Percentiles rank a stretch among this genome's conserved stretches.
phyloP scores from a whole-genome alignment of 2,113 vertebrate genomes.

The Canis aureus region DNA sequence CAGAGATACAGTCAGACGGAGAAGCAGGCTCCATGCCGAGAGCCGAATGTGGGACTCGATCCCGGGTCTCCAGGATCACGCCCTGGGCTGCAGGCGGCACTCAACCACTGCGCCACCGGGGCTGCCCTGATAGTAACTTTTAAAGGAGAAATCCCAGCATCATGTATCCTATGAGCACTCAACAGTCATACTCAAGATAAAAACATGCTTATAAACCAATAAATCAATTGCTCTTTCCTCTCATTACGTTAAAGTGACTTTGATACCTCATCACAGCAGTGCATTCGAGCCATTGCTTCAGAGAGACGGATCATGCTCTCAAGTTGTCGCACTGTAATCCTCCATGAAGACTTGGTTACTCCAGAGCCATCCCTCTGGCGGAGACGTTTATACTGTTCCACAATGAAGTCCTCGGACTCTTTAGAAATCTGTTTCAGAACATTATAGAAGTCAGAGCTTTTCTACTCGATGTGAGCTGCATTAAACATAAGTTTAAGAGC shows the following conservation, averaged over 20 bases:
- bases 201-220: slow-evolving; percentile 11
- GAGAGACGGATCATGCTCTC: slow-evolving; percentile 99
- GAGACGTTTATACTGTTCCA: slow-evolving; percentile 98
- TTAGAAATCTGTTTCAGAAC: slow-evolving; percentile 93
- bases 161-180: background rate
- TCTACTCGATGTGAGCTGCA: background rate
- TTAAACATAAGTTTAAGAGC: background rate
- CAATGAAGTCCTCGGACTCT: slow-evolving; percentile 98
- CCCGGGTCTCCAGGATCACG: too few species aligned
- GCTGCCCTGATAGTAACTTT: background rate
- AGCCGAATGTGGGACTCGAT: too few species aligned
- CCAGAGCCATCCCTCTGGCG: slow-evolving; percentile 96
- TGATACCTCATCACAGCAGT: slow-evolving; percentile 98
- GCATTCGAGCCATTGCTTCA: slow-evolving; percentile 98
- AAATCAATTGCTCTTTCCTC: background rate
- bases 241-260: background rate
- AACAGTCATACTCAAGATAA: background rate
- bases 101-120: too few species aligned
- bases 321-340: slow-evolving; percentile 97
- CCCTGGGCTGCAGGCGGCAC: too few species aligned
- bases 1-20: too few species aligned
- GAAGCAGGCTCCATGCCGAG: too few species aligned
- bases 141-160: background rate
- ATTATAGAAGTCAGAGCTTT: slow-evolving; percentile 40
- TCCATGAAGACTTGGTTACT: slow-evolving; percentile 95